Evolutionary conservation across 2,113 vertebrate species (phyloP), one percentile per base, ranked within the genome.

Genomic region (Promerops cafer): DNA sequence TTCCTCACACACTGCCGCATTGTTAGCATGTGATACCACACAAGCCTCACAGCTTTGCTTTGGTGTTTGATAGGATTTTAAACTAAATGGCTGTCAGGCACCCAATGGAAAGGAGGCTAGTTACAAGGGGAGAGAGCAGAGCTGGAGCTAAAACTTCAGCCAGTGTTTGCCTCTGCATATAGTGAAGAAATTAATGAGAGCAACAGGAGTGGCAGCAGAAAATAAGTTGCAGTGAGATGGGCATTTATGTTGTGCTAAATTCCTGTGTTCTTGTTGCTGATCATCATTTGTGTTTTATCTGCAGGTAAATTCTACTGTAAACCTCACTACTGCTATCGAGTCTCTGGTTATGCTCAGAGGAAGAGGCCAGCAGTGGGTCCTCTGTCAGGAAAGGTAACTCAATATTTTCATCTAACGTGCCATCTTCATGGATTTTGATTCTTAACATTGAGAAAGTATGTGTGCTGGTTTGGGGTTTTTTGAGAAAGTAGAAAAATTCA

Each of bases 281-380:
- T 40, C 35, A 23, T 39, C 53, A 10, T 30, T 87, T 16, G n/a
- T 87, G n/a, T 89, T 96, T 75, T 82, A 16, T 76, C 96, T 94
- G 19, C 97, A 99, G 99, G 99, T 84, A 99, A 99, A 97, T 99
- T 99, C 98, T 99, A 99, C 98, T 99, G 99, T 97, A 99, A 99
- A 95, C 99, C 99, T 26, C 99, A 99, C 98, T 99, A 99, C 98
- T 99, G 99, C 91, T 99, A 99, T 83, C 98, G 99, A 35, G 98
- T 99, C 49, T 99, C 99, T 16, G 98, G 99, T 78, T 99, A 99
- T 68, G 98, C 99, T 31, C 99, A 99, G 95, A 98, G 99, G 97
- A 99, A 99, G 97, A 98, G 99, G 90, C 99, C 99, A 4, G 99
- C 99, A 44, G 95, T 97, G 92, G 97, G 97, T 52, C 97, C 98